These are phyloP conservation scores for Aphelinus atriplicis DNA, from an alignment of 1,140 invertebrate genomes.

Conservation along the genomic window DNA sequence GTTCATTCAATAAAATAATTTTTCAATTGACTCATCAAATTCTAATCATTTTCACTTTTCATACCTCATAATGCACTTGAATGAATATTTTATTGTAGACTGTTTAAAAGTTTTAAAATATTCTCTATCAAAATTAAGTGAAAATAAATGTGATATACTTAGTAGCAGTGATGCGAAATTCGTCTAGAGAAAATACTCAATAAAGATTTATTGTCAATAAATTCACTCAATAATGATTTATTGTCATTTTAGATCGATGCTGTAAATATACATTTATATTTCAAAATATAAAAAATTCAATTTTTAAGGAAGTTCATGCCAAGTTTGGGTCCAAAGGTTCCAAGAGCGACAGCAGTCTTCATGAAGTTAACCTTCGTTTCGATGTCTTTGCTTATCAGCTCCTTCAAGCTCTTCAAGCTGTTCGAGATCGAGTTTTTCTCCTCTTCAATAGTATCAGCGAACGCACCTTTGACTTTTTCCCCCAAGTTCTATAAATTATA, in stretches of 20 bases:
- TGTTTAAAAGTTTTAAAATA: background rate
- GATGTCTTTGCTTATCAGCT: background rate
- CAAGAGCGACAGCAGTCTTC: background rate
- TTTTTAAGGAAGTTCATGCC: background rate
- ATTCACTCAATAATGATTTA: background rate
- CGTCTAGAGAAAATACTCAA: background rate
- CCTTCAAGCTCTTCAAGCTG: background rate
- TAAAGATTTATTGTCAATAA: no score
- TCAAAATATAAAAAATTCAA: background rate
- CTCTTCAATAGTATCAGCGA: background rate
- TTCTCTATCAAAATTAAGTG: background rate
- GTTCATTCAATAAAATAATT: background rate
- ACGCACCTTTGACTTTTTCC: background rate
- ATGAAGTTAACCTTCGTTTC: background rate
- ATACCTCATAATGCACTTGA: background rate
- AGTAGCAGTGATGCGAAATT: no score
- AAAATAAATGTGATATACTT: background rate
- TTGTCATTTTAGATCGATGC: background rate
- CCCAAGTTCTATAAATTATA: background rate
- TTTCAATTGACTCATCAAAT: background rate
- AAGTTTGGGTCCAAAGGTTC: background rate
- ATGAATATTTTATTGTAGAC: background rate
- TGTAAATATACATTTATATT: background rate
- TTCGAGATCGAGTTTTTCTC: background rate
- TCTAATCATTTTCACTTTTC: background rate